Evolutionary conservation across 2,113 vertebrate genomes (phyloP), one percentile per base, ranked within the genome.

Genomic region (Colossoma macropomum): DNA sequence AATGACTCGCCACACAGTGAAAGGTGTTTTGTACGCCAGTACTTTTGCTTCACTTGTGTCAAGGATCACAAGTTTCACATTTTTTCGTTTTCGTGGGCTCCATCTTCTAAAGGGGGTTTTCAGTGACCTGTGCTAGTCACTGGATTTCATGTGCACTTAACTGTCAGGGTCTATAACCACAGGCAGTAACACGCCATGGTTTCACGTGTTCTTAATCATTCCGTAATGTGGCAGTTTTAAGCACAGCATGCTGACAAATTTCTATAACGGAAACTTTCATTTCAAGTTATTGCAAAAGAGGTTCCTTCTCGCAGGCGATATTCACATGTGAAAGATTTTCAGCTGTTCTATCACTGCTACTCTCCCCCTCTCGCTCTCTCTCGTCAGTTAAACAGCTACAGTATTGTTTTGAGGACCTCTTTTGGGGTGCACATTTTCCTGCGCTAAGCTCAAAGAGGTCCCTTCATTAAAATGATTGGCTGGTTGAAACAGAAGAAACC

Each of bases 401-500:
- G 54, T 77, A 28, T 38, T 86, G 81, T 87, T 82, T 81, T 56
- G 74, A 68, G 38, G 25, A 80, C 77, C 32, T 69, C 68, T 71
- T 71, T 71, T 45, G 34, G 75, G 38, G 75, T 71, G 71, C 69
- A 77, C 48, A 62, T 84, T 90, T 88, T 87, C 86, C 85, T 77
- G 88, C 81, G 86, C 70, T 59, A 59, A 79, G 74, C 82, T 86
- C 85, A 77, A 75, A 85, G 78, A 41, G 77, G 78, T 75, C 86
- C 87, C 73, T 88, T 88, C 81, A 86, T 87, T 87, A 80, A 77
- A 84, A 89, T 75, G 54, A 86, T 75, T 89, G 79, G 74, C 85
- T 85, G 80, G 82, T 85, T 88, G 87, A 89, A 92, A 91, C 48
- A 85, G 74, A 80, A 91, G 87, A 92, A 92, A 89, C 80, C 86